Percentiles rank a stretch among this genome's conserved stretches.
Conservation (phyloP, 2,888 invertebrate species). For the Parascotia fuliginaria region DNA sequence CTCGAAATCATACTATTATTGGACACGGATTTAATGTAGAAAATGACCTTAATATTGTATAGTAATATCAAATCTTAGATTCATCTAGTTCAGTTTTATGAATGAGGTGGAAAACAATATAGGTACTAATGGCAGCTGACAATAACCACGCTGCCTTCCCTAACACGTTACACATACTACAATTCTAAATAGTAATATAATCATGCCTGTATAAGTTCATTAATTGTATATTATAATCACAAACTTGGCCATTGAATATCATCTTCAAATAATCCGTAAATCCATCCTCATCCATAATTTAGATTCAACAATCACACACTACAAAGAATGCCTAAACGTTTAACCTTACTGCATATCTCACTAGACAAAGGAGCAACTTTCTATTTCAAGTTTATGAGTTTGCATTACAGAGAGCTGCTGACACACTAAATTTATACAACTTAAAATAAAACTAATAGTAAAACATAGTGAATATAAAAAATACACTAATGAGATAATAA, state of each 20-base stretch:
- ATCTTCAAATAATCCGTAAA: slow-evolving; percentile 49
- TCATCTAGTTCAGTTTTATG: slow-evolving; percentile 60
- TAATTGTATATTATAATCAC: slow-evolving; percentile 80
- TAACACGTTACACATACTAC: slow-evolving; percentile 78
- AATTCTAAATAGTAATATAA: slow-evolving; percentile 74
- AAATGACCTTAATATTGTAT: slow-evolving; percentile 71
- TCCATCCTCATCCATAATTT: slow-evolving; percentile 45
- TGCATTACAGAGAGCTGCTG: slow-evolving; percentile 73
- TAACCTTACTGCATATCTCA: slow-evolving; percentile 35
- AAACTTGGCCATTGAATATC: slow-evolving; percentile 77
- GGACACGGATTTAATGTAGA: slow-evolving; percentile 66
- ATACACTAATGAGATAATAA: slow-evolving; percentile 72
- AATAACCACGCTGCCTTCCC: slow-evolving; percentile 57
- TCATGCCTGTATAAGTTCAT: slow-evolving; percentile 81
- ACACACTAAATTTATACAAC: slow-evolving; percentile 79
- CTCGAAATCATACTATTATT: slow-evolving; percentile 72
- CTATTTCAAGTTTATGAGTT: slow-evolving; percentile 54
- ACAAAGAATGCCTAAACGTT: slow-evolving; percentile 32
- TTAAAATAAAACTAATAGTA: slow-evolving; percentile 69
- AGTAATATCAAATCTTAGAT: slow-evolving; percentile 79
- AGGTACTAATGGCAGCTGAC: slow-evolving; percentile 60
- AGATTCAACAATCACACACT: slow-evolving; percentile 45
- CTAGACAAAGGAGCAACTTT: slow-evolving; percentile 26
- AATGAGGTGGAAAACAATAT: slow-evolving; percentile 71
- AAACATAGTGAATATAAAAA: slow-evolving; percentile 61